Evolutionary conservation across 2,113 vertebrate species (phyloP).

Genomic region (Arizona elegans): DNA sequence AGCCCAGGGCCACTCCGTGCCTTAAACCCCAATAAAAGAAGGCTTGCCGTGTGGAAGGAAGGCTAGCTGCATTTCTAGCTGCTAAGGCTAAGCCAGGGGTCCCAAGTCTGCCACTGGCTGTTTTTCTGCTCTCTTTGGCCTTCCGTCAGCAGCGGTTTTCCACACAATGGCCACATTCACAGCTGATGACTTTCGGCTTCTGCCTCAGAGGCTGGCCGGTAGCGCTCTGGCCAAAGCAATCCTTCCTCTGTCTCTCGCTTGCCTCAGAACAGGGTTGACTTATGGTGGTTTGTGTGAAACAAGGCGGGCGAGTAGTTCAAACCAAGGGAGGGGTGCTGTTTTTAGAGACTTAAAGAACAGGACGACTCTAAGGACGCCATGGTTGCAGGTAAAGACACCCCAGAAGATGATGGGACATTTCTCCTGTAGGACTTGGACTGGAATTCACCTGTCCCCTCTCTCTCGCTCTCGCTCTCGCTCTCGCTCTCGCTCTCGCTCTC

Average conservation of each 20-base stretch:
- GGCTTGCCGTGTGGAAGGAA: neutral
- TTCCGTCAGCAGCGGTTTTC: no score
- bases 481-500: neutral
- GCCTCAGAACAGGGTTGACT: neutral
- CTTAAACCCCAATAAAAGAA: neutral
- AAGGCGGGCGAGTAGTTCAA: neutral
- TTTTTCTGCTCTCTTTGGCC: neutral
- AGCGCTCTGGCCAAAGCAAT: neutral
- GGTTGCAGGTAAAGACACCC: neutral
- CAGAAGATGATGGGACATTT: neutral
- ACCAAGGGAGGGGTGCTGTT: no score
- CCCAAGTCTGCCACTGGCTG: neutral
- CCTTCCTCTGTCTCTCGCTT: no score
- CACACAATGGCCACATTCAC: neutral
- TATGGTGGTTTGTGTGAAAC: no score
- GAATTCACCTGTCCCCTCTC: neutral
- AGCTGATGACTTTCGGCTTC: neutral
- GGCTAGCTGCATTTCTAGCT: neutral
- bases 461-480: neutral
- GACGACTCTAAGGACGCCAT: neutral
- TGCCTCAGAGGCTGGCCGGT: neutral
- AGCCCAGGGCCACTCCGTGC: neutral
- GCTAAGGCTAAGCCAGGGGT: neutral
- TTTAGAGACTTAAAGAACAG: neutral
- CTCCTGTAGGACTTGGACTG: neutral